Evolutionary conservation across 2,113 vertebrate genomes (phyloP), one percentile per base, ranked within the genome.

Genomic region (Chlamydotis undulata): DNA sequence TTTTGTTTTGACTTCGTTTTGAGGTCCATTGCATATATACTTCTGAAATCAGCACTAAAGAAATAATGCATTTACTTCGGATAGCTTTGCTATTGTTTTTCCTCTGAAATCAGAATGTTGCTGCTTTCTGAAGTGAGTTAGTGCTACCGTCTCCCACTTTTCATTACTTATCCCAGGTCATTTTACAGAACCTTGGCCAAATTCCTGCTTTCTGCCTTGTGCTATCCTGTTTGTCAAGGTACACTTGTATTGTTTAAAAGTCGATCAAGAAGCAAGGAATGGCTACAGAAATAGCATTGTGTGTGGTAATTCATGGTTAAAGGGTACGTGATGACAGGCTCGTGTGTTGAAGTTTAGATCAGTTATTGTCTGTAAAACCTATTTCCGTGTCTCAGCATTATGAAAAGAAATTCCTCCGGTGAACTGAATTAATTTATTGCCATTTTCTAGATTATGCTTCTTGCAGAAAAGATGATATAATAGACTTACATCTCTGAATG

Each of bases 391-490:
- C 83, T 90, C 65, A 79, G 53, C 68, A 50, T 92, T 92, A 88
- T 53, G 75, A 88, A 92, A 86, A 92, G n/a, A 90, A 90, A 93
- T 92, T 88, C 53, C 37, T 64, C 5, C 52, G 35, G 61, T 10
- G 3, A 88, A 53, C 88, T 80, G 71, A 79, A 73, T 91, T 74
- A 71, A 88, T 95, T 94, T 76, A 63, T 80, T 88, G 86, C 86
- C 71, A 86, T 86, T 95, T 95, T 70, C 59, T 94, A 86, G 93
- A 89, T 95, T 49, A 43, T 61, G 47, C 59, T 69, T 39, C 83
- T 90, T 74, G 68, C 76, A 89, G 60, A n/a, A 63, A 19, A 37
- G 79, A 43, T 76, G 71, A 17, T 63, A 9, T 14, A 53, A n/a
- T 43, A 69, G 59, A 61, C 68, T 37, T 31, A 1, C 28, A 41